Evolutionary conservation across 1,140 invertebrate species (phyloP).

Genomic region (Vollenhovia emeryi): DNA sequence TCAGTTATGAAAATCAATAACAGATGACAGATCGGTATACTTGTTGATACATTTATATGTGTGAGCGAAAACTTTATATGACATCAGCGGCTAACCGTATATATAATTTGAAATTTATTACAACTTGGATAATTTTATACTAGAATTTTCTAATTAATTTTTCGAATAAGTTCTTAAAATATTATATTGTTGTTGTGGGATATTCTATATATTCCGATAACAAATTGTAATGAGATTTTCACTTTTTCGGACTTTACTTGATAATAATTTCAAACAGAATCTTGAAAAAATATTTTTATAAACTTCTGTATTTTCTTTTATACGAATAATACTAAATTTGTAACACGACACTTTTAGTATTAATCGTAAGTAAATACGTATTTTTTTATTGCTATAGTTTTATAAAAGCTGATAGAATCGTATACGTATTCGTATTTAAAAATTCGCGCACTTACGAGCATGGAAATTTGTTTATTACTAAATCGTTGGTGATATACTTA

Average conservation of each 20-base stretch:
- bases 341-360: no score
- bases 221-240: not conserved
- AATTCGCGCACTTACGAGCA: not conserved
- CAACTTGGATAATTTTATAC: not conserved
- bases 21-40: not conserved
- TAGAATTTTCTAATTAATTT: not conserved
- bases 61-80: not conserved
- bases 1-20: constrained; percentile 2
- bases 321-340: no score
- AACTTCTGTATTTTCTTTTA: no score
- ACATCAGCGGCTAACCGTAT: not conserved
- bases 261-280: not conserved
- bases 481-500: not conserved
- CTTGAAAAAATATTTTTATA: not conserved
- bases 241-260: not conserved
- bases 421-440: not conserved
- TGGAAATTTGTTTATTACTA: not conserved
- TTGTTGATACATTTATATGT: not conserved
- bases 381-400: no score
- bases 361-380: no score
- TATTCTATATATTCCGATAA: not conserved
- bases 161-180: not conserved
- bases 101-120: not conserved
- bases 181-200: not conserved
- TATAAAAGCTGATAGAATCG: no score